phyloP scores from a whole-genome alignment of 2,888 invertebrate species.

The Noctua comes region DNA sequence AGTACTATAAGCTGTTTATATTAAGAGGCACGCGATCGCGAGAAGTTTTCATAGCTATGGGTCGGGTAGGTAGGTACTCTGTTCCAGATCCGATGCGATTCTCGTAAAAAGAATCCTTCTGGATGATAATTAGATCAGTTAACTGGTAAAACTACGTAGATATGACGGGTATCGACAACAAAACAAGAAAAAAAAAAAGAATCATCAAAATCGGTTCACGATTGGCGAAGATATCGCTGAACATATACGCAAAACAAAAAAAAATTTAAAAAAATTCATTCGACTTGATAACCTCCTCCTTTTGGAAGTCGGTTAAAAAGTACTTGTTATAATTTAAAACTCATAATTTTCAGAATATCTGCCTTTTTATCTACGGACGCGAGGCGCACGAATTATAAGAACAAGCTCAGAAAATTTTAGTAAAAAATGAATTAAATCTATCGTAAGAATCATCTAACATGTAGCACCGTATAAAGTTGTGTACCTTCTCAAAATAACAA shows the following conservation, averaged over 20 bases:
- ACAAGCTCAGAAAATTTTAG: background rate
- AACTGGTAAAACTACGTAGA: background rate
- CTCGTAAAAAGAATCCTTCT: background rate
- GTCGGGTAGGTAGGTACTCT: background rate
- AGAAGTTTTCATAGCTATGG: constrained; percentile 19
- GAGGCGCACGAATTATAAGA: background rate
- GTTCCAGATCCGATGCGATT: background rate
- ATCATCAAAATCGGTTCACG: no score
- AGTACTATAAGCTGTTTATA: constrained; percentile 60
- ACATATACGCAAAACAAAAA: no score
- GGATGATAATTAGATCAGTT: background rate
- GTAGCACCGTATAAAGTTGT: background rate
- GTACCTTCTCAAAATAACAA: constrained; percentile 20
- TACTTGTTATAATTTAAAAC: background rate
- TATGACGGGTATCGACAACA: background rate
- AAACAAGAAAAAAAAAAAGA: background rate
- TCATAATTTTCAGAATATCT: background rate
- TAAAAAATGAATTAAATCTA: background rate
- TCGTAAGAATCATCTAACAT: background rate
- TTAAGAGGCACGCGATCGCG: constrained; percentile 61
- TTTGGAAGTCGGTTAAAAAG: no score
- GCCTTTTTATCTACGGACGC: background rate
- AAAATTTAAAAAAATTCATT: no score
- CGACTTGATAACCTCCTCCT: no score
- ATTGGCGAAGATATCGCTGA: no score